Conservation (phyloP, 2,797 vertebrate genomes). For the Ibycter americanus region DNA sequence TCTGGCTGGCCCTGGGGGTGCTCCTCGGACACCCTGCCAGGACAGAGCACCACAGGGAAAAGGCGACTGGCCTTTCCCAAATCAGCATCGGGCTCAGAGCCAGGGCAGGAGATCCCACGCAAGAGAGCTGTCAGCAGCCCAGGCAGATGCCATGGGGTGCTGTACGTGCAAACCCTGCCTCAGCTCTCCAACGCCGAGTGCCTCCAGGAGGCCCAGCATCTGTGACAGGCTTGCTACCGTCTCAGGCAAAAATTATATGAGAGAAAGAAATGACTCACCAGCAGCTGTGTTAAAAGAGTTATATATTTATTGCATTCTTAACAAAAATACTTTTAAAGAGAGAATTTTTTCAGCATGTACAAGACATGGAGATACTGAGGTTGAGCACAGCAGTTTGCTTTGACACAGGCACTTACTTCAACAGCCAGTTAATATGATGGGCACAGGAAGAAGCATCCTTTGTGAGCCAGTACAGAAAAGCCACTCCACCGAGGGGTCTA, state of each 20-base stretch:
- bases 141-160: neutral
- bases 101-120: neutral
- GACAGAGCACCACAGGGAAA: neutral
- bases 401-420: slow-evolving; percentile 45
- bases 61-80: neutral
- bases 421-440: neutral
- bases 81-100: rapidly evolving
- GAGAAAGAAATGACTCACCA: slow-evolving; percentile 37
- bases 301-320: slow-evolving; percentile 78
- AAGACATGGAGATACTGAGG: slow-evolving; percentile 1
- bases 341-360: slow-evolving; percentile 55
- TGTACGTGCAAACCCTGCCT: neutral
- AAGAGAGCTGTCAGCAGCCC: neutral
- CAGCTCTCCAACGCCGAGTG: neutral
- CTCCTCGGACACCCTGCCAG: rapidly evolving
- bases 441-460: slow-evolving; percentile 11
- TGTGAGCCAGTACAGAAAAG: slow-evolving; percentile 44
- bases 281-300: slow-evolving; percentile 63
- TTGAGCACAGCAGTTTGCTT: slow-evolving; percentile 39
- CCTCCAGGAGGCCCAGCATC: neutral
- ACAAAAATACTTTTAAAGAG: slow-evolving; percentile 73
- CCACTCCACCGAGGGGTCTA: neutral
- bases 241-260: neutral
- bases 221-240: neutral
- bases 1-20: rapidly evolving